These are phyloP conservation scores for Morelia viridis DNA, from an alignment of 2,797 vertebrate species.

Conservation along the genomic window DNA sequence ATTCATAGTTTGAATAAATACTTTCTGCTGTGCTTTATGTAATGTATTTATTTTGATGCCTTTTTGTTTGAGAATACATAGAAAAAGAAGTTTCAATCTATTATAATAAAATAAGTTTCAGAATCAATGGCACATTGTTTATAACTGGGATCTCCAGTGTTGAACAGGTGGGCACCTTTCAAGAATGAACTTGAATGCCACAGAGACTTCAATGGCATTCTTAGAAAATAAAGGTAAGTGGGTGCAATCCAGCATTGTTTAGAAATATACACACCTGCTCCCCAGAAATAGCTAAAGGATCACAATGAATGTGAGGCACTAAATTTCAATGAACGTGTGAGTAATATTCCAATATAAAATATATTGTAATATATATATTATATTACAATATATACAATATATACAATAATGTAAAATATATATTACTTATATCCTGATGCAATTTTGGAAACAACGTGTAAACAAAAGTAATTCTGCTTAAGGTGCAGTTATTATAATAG, in stretches of 20 bases:
- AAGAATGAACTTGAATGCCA: no score
- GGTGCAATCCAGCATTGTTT: no score
- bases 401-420: no score
- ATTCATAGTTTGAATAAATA: neutral
- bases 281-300: no score
- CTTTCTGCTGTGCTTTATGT: neutral
- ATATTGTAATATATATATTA: no score
- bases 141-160: no score
- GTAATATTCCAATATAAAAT: neutral
- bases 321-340: neutral
- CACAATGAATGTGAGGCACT: neutral
- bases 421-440: neutral
- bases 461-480: neutral
- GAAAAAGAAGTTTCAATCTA: neutral
- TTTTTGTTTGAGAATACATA: neutral
- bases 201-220: no score
- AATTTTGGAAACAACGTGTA: slow-evolving; percentile 1
- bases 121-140: no score
- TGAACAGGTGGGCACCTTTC: no score
- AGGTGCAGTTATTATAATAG: neutral
- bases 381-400: no score
- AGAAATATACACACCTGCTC: no score
- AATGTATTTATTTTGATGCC: neutral
- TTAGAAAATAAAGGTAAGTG: no score
- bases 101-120: neutral